Conservation (phyloP, 2,113 vertebrate species). For the Xerus inauris region DNA sequence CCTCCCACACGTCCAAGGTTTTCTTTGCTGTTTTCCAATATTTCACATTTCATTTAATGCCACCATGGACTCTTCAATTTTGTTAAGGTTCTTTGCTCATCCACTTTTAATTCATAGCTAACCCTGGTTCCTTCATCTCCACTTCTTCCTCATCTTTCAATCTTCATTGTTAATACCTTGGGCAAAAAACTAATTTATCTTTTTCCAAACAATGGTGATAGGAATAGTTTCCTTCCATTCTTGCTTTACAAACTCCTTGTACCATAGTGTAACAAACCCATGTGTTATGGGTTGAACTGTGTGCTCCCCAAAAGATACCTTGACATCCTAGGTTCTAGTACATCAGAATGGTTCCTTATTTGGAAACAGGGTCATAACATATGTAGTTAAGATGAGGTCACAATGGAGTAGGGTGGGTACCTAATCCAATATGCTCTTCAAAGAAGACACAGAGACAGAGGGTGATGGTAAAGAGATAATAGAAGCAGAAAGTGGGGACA, state of each 20-base stretch:
- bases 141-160: background rate
- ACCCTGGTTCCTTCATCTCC: background rate
- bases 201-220: background rate
- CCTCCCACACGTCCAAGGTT: background rate
- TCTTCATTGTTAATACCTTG: background rate
- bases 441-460: background rate
- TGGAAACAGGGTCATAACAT: background rate
- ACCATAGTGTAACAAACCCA: background rate
- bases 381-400: background rate
- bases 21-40: background rate
- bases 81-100: background rate
- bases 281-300: background rate
- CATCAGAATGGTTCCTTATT: background rate
- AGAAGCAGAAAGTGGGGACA: background rate
- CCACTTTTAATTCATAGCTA: background rate
- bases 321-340: background rate
- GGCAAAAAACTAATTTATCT: background rate
- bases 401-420: background rate
- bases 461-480: background rate
- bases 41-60: background rate
- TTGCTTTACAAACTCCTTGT: background rate
- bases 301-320: background rate
- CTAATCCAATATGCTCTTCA: background rate
- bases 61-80: background rate
- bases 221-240: background rate